These are phyloP conservation scores for Liopterus haemorrhoidalis DNA, from an alignment of 2,888 invertebrate species.

Conservation along the genomic window DNA sequence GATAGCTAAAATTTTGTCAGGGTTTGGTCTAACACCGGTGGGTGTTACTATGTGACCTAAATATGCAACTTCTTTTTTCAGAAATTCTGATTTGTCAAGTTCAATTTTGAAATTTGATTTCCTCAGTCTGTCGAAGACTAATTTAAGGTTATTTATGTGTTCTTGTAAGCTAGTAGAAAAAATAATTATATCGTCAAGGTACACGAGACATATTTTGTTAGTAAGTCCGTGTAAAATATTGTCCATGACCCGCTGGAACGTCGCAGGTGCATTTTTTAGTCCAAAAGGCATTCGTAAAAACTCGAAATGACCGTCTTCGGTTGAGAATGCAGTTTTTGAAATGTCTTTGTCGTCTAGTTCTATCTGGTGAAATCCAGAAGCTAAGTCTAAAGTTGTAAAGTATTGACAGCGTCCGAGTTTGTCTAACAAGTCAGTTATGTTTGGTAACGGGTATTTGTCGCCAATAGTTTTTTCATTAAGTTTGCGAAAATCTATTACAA, in stretches of 20 bases:
- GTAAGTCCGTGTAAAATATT: conserved; percentile 29
- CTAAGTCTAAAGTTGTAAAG: conserved; percentile 32
- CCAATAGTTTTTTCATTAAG: conserved; percentile 35
- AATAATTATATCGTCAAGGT: conserved; percentile 38
- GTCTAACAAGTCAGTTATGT: conserved; percentile 18
- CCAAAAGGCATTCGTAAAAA: no score
- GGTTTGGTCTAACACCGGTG: no score
- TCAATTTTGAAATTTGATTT: conserved; percentile 33
- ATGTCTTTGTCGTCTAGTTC: conserved; percentile 30
- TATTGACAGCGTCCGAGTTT: conserved; percentile 26
- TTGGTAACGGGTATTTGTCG: conserved; percentile 36
- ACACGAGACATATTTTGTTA: conserved; percentile 31
- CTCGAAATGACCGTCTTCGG: no score
- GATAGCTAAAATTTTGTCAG: no score
- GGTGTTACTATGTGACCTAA: no score
- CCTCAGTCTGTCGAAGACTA: conserved; percentile 31
- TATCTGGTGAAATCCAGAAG: conserved; percentile 34
- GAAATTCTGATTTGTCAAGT: conserved; percentile 32
- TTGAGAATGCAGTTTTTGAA: conserved; percentile 33
- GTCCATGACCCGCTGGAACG: conserved; percentile 35
- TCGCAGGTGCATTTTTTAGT: conserved; percentile 32
- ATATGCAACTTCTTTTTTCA: conserved; percentile 32
- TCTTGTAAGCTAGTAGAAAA: conserved; percentile 32
- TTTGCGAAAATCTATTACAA: conserved; percentile 36
- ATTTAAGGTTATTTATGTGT: conserved; percentile 26